Evolutionary conservation across 2,797 vertebrate genomes (phyloP).

Genomic region (Danionella dracula): DNA sequence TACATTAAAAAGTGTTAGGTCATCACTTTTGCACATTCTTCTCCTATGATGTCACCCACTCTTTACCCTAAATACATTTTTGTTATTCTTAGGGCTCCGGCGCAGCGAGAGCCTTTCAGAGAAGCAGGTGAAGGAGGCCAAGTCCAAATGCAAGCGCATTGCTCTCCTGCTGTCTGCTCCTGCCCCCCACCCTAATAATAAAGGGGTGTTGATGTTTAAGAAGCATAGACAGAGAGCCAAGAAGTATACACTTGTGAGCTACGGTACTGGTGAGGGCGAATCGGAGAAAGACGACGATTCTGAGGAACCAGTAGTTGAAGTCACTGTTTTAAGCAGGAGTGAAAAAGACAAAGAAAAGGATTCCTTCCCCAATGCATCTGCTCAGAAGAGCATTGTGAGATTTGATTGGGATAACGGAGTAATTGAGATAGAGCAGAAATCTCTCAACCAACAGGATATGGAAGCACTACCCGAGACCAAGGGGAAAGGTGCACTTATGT

Average conservation of each 20-base stretch:
- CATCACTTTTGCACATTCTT: constrained; percentile 1
- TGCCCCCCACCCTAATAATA: constrained; percentile 89
- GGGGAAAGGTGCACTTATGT: constrained; percentile 95
- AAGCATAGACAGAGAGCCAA: constrained; percentile 90
- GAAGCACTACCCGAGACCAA: constrained; percentile 85
- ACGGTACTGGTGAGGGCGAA: constrained; percentile 91
- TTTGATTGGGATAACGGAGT: constrained; percentile 87
- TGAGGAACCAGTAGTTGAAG: constrained; percentile 72
- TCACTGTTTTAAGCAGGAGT: constrained; percentile 74
- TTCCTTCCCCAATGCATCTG: constrained; percentile 71
- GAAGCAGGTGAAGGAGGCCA: constrained; percentile 95
- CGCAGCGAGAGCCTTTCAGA: constrained; percentile 93
- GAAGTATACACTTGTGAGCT: constrained; percentile 94
- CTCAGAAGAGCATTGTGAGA: constrained; percentile 70
- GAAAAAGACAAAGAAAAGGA: constrained; percentile 82
- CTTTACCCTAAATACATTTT: constrained; percentile 12
- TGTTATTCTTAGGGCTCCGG: constrained; percentile 76
- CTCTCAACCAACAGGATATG: constrained; percentile 76
- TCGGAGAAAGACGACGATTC: constrained; percentile 60
- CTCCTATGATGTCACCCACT: not conserved
- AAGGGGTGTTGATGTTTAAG: constrained; percentile 98
- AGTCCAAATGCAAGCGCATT: constrained; percentile 98
- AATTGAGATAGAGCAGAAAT: constrained; percentile 80
- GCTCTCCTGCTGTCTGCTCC: constrained; percentile 87
- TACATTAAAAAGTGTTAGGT: too few species aligned